Percentiles rank a stretch among this genome's conserved stretches.
phyloP scores from a whole-genome alignment of 2,797 vertebrate genomes.

The Argentina silus region DNA sequence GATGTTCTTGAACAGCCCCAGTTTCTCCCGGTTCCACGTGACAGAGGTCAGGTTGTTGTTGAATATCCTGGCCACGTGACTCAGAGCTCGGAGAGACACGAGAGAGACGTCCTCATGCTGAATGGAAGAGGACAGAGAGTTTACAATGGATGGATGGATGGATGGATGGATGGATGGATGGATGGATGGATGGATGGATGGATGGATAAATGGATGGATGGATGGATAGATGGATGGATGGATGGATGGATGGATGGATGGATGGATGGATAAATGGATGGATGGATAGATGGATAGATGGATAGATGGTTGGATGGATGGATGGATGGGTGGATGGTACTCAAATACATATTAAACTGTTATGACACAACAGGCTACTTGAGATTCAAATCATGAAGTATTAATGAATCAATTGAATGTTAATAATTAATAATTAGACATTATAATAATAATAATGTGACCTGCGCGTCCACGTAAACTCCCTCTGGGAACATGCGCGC shows the following conservation, averaged over 20 bases:
- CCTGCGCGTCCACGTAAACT: not conserved
- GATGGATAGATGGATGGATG: too few species aligned
- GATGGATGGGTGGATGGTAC: too few species aligned
- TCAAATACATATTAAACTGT: not conserved
- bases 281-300: too few species aligned
- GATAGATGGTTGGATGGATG: too few species aligned
- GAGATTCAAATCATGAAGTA: slow-evolving; percentile 1
- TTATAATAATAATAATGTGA: not conserved
- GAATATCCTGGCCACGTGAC: slow-evolving; percentile 14
- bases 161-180: too few species aligned
- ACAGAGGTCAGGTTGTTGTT: slow-evolving; percentile 12
- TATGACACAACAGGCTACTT: not conserved
- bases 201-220: too few species aligned
- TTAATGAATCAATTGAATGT: too few species aligned
- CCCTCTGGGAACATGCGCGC: slow-evolving; percentile 7
- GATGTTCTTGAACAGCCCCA: slow-evolving; percentile 13
- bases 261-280: too few species aligned
- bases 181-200: too few species aligned
- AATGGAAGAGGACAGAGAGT: not conserved
- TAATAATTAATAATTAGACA: too few species aligned
- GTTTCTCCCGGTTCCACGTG: slow-evolving; percentile 12
- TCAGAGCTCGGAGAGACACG: slow-evolving; percentile 19
- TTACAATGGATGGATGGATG: too few species aligned
- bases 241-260: too few species aligned
- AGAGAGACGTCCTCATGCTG: slow-evolving; percentile 26